Evolutionary conservation across 2,797 vertebrate species (phyloP), one percentile per base, ranked within the genome.

Genomic region (Mus caroli): DNA sequence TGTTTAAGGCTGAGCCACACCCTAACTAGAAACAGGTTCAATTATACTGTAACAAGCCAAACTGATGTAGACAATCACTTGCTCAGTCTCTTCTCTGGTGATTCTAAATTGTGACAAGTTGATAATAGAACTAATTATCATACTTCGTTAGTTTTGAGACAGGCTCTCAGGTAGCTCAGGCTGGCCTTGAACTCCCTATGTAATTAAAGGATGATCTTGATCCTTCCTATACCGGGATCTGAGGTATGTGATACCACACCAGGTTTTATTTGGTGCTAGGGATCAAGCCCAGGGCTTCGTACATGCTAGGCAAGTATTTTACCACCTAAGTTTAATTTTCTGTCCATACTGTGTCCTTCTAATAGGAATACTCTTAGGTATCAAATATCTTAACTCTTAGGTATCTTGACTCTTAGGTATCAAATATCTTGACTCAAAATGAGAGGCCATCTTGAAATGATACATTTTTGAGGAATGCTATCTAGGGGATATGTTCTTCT

Each of bases 351-450:
- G 0, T 17, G 52, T 83, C 69, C 77, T 92, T 94, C 69, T 67
- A 24, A 31, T 43, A 40, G 46, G 28, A 20, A 43, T 67, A 56
- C 20, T 67, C 17, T 56, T n/a, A 86, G 58, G 20, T 58, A 46
- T n/a, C 28, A 76, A 89, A 76, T 19, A 83, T 76, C 94, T 92
- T 96, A 64, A 77, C 34, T 77, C 75, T n/a, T n/a, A n/a, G n/a
- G n/a, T n/a, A n/a, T n/a, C n/a, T n/a, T n/a, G n/a, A 56, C 20
- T 67, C 17, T 56, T n/a, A 86, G 58, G 20, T 58, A 46, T n/a
- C 28, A 76, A 89, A 76, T 20, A 84, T 76, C 94, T 92, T 96
- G 71, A 78, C 34, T 77, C 75, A 76, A 73, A 80, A 86, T 79
- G 67, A 88, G 50, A 94, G 50, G 50, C 52, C 14, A 46, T 1